These are phyloP conservation scores for Tragelaphus oryx DNA, from an alignment of 2,797 vertebrate species.

Conservation along the genomic window DNA sequence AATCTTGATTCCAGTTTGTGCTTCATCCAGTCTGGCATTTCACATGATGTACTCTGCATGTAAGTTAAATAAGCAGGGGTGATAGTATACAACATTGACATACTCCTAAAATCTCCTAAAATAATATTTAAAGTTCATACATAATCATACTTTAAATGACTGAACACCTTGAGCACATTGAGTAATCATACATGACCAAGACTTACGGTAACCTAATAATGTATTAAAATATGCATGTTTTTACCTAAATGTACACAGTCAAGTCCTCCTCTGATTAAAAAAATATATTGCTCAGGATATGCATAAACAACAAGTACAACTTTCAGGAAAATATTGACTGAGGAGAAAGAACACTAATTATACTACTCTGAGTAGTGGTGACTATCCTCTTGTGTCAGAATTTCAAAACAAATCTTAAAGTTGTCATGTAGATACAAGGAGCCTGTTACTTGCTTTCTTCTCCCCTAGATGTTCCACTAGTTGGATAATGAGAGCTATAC, in stretches of 20 bases:
- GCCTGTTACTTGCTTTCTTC: neutral
- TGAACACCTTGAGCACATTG: neutral
- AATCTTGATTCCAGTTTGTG: neutral
- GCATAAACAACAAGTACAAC: neutral
- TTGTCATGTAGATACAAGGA: neutral
- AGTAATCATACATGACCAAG: neutral
- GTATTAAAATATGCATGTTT: neutral
- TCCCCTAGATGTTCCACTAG: neutral
- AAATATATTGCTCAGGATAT: neutral
- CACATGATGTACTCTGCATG: neutral
- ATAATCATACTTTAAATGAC: neutral
- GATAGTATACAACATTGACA: accelerated
- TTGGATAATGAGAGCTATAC: neutral
- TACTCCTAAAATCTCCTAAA: neutral
- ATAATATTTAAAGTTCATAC: neutral
- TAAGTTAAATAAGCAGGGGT: neutral
- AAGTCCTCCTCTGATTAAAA: neutral
- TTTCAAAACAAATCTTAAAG: neutral
- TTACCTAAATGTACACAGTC: neutral
- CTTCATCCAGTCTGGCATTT: neutral
- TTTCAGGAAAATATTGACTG: neutral
- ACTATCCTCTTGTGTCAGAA: neutral
- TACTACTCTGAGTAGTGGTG: neutral
- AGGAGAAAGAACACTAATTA: neutral
- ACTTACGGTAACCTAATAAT: neutral